phyloP scores from a whole-genome alignment of 2,888 invertebrate genomes.

The Hesperia comma region DNA sequence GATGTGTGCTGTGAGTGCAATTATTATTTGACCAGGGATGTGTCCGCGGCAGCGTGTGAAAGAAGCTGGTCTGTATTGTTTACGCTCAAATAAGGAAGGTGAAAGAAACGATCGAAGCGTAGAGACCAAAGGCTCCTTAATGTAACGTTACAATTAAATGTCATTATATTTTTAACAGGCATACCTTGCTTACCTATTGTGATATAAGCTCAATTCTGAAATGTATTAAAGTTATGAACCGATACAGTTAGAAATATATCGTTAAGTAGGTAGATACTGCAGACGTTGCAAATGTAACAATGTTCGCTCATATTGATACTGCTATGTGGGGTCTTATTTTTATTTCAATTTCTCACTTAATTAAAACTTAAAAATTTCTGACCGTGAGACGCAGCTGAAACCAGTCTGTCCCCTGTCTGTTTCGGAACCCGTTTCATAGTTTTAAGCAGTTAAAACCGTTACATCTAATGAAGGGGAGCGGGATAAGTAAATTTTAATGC shows the following conservation, averaged over 20 bases:
- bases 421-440: slow-evolving; percentile 79
- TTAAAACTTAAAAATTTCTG: slow-evolving; percentile 74
- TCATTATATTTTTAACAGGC: slow-evolving; percentile 63
- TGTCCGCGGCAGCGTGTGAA: slow-evolving; percentile 82
- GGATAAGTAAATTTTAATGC: slow-evolving; percentile 72
- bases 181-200: slow-evolving; percentile 49
- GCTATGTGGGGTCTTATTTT: slow-evolving; percentile 13
- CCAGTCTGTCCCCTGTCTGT: slow-evolving; percentile 71
- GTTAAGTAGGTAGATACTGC: neutral
- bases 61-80: slow-evolving; percentile 79
- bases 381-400: slow-evolving; percentile 71
- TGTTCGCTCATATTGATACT: slow-evolving; percentile 9
- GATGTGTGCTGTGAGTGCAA: slow-evolving; percentile 77
- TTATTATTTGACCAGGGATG: slow-evolving; percentile 84
- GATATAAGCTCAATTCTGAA: slow-evolving; percentile 42
- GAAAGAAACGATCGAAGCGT: slow-evolving; percentile 70
- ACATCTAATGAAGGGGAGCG: slow-evolving; percentile 83
- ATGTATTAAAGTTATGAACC: neutral
- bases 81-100: slow-evolving; percentile 81
- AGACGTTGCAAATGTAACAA: neutral
- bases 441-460: slow-evolving; percentile 83
- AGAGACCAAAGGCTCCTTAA: slow-evolving; percentile 67
- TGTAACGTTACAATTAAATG: slow-evolving; percentile 68
- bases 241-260: no score
- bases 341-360: slow-evolving; percentile 58